Evolutionary conservation across 2,797 vertebrate genomes (phyloP).

Genomic region (Pelobates cultripes): DNA sequence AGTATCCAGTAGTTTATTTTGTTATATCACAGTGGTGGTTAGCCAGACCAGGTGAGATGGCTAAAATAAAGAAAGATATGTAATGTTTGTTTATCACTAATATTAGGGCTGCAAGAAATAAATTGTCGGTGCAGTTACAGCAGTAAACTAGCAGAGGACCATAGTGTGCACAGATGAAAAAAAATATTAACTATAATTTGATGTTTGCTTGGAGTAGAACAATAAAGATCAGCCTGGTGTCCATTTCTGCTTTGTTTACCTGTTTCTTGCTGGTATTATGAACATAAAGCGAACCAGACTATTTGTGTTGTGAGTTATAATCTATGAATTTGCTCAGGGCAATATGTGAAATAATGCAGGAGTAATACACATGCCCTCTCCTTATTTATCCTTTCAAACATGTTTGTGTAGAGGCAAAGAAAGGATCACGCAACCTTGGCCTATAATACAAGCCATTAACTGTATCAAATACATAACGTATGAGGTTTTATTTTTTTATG

Average conservation of each 20-base stretch:
- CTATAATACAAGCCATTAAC: not conserved
- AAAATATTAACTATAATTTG: not conserved
- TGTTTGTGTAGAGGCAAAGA: not conserved
- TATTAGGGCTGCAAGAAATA: not conserved
- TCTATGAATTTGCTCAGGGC: not conserved
- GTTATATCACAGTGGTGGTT: no score
- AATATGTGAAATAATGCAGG: not conserved
- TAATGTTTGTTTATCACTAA: not conserved
- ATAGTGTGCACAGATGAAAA: not conserved
- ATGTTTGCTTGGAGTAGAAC: not conserved
- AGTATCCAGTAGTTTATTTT: no score
- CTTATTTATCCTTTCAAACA: not conserved
- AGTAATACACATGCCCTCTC: not conserved
- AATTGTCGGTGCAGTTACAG: not conserved
- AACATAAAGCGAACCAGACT: not conserved
- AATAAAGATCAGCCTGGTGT: not conserved
- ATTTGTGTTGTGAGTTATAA: slow-evolving; percentile 1
- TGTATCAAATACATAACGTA: not conserved
- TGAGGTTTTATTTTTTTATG: not conserved
- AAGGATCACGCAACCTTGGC: not conserved
- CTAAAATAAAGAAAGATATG: no score
- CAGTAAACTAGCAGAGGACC: not conserved
- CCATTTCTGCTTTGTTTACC: not conserved
- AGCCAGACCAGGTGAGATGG: no score
- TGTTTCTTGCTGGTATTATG: not conserved